Evolutionary conservation across 2,113 vertebrate genomes (phyloP).

Genomic region (Crocuta crocuta): DNA sequence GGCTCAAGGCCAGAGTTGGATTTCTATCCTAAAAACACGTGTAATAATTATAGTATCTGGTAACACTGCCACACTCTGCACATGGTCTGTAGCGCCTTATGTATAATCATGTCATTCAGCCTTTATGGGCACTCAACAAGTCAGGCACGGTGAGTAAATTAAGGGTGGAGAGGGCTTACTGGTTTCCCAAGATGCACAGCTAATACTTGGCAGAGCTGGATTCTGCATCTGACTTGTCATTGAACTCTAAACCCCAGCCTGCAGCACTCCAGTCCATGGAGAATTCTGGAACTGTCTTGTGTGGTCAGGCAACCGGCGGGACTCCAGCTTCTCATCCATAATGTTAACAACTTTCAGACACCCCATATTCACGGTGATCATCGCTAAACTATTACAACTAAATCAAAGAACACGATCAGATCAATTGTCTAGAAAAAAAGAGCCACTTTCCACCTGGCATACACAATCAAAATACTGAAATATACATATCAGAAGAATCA

Average conservation of each 20-base stretch:
- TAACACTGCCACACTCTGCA: neutral
- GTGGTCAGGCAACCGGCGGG: neutral
- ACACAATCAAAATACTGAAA: neutral
- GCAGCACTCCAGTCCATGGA: neutral
- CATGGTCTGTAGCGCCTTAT: neutral
- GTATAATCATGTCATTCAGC: neutral
- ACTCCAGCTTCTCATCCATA: neutral
- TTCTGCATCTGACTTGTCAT: neutral
- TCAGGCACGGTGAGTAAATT: neutral
- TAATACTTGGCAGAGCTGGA: neutral
- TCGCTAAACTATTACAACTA: neutral
- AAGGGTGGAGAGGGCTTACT: neutral
- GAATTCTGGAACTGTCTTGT: neutral
- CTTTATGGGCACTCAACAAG: neutral
- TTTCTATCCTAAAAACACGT: neutral
- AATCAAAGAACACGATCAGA: neutral
- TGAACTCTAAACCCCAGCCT: neutral
- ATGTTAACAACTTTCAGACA: neutral
- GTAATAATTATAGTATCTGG: neutral
- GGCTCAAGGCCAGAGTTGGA: neutral
- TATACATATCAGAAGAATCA: neutral
- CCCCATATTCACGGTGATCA: neutral
- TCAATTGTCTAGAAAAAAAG: neutral
- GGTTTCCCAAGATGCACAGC: neutral
- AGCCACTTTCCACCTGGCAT: neutral